Evolutionary conservation across 2,888 invertebrate species (phyloP), one percentile per base, ranked within the genome.

Genomic region (Drosophila mayaguana): DNA sequence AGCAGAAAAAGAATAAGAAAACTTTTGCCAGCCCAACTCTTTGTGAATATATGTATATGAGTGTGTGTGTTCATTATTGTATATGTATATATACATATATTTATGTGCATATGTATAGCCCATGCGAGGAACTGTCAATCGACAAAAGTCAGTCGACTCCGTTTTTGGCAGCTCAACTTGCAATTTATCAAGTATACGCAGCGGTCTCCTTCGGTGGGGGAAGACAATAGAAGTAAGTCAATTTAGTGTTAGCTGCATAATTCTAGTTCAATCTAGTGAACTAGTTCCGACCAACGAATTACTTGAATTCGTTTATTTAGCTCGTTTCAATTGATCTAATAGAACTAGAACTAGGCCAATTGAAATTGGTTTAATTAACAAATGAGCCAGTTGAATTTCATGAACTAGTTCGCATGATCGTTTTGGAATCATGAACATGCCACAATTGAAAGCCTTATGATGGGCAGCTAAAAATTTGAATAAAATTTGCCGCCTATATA

Each of bases 1-100:
- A 77, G 77, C 77, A 74, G 71, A 78, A 77, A 78, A 78, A 75
- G 75, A 71, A 78, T 78, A 75, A 75, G 75, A 72, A 78, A 78
- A 78, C 71, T 75, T 78, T 75, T 67, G 51, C 56, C 61, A 50
- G 22, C 53, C 48, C 51, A 48, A 53, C 22, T 68, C 40, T 48
- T 28, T 36, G 42, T 51, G 40, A 11, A 9, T 20, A 32, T n/a
- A 38, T 16, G 63, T 25, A 40, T 25, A n/a, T 56, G 20, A 34
- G 63, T 25, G 43, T 25, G 22, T 56, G 20, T 42, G 18, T 36
- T 43, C 18, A 28, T 28, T 43, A 20, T 60, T 38, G 11, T 16
- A 43, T 34, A 28, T 46, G 11, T 14, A 48, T 25, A 42, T 42
- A 16, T 32, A 34, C 34, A n/a, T 28, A 11, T n/a, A 28, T 32